phyloP scores from a whole-genome alignment of 2,888 invertebrate genomes.

The Caenorhabditis japonica region DNA sequence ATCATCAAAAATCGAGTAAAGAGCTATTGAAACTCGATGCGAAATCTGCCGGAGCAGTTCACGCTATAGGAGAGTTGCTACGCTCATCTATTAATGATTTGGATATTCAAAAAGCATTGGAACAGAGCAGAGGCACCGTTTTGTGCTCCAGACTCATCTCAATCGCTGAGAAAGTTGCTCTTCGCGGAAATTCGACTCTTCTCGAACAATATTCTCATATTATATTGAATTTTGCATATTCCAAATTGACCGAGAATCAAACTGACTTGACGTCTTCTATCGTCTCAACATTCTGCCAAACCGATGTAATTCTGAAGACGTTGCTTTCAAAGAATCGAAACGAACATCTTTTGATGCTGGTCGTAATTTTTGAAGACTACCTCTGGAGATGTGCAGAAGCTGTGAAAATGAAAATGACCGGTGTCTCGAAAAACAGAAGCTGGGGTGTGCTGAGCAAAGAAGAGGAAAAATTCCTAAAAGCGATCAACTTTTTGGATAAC shows the following conservation, averaged over 20 bases:
- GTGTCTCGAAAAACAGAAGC: conserved; percentile 3
- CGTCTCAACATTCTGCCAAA: conserved; percentile 1
- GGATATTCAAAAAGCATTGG: conserved; percentile 8
- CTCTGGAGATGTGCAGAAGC: conserved; percentile 4
- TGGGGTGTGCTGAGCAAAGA: conserved; percentile 24
- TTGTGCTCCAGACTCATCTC: conserved; percentile 10
- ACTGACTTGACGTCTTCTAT: conserved; percentile 5
- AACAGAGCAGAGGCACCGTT: conserved; percentile 6
- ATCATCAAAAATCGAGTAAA: conserved; percentile 4
- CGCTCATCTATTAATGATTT: neutral
- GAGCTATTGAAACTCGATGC: conserved; percentile 13
- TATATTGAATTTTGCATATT: conserved; percentile 20
- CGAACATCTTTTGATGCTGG: conserved; percentile 9
- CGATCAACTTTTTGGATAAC: neutral
- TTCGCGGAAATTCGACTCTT: neutral
- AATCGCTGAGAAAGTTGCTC: conserved; percentile 17
- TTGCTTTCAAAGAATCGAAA: neutral
- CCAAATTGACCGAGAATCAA: neutral
- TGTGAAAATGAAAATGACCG: neutral
- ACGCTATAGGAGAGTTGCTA: neutral
- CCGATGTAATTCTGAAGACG: conserved; percentile 11
- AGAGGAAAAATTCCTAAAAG: conserved; percentile 17
- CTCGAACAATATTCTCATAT: neutral
- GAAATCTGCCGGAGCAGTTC: neutral
- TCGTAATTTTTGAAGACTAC: conserved; percentile 18